Conservation (phyloP, 2,113 vertebrate species). For the Eulemur rufifrons region DNA sequence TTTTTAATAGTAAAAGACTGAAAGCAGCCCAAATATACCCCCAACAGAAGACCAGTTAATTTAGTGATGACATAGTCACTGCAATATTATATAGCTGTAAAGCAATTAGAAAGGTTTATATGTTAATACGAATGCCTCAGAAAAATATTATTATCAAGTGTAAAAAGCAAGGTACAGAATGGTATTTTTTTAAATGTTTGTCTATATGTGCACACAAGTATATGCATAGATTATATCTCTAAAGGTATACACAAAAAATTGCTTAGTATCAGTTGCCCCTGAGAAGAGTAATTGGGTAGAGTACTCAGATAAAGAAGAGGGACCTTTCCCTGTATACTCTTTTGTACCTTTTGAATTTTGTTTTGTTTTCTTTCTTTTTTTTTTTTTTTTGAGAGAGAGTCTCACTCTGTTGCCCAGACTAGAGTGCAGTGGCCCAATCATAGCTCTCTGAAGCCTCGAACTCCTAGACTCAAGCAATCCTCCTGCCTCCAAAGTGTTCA, state of each 20-base stretch:
- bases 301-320: background rate
- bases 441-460: too few species aligned
- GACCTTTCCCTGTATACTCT: background rate
- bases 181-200: background rate
- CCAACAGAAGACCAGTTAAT: background rate
- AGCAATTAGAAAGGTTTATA: background rate
- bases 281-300: background rate
- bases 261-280: background rate
- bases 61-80: background rate
- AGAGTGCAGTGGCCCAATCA: too few species aligned
- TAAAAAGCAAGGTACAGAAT: background rate
- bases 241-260: background rate
- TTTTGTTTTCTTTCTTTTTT: too few species aligned
- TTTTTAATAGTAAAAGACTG: slow-evolving; percentile 31
- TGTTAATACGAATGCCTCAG: background rate
- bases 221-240: background rate
- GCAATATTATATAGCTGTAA: background rate
- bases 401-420: too few species aligned
- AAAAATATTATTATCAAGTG: background rate
- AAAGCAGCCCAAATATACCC: background rate
- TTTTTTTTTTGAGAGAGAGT: too few species aligned
- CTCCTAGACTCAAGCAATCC: too few species aligned
- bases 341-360: background rate
- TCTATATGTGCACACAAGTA: background rate
- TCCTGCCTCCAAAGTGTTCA: too few species aligned